A percentile compares a stretch with the other conserved stretches of the same genome.
Conservation (phyloP, 92 coral and sea anemone genomes). For the Paramuricea clavata region DNA sequence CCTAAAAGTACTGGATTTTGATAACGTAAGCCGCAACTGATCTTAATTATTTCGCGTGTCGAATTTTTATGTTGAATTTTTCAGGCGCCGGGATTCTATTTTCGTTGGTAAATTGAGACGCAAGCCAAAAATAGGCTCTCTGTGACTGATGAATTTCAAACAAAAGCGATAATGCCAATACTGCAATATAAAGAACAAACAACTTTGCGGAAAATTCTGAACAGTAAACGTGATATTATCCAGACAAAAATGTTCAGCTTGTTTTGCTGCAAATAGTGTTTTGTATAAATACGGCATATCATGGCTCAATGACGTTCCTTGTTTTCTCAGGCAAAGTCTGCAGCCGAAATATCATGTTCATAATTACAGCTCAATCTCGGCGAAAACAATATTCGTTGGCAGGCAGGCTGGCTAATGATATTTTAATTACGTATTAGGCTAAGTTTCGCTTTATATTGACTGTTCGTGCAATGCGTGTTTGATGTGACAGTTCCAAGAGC, state of each 20-base stretch:
- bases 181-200: not conserved
- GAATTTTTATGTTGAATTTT: not conserved
- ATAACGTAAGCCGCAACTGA: not conserved
- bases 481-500: not conserved
- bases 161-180: no score
- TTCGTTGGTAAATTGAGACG: not conserved
- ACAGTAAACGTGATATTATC: not conserved
- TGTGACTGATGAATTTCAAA: not conserved
- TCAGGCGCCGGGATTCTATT: not conserved
- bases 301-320: not conserved
- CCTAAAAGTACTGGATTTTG: not conserved
- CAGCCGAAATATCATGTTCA: not conserved
- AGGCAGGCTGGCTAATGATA: constrained; percentile 10
- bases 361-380: no score
- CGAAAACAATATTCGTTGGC: not conserved
- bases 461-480: not conserved
- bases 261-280: not conserved
- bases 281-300: not conserved
- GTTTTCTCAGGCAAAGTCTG: not conserved
- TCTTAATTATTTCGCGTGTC: not conserved
- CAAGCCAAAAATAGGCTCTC: not conserved
- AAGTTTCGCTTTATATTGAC: not conserved
- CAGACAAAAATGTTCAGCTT: no score
- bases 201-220: not conserved
- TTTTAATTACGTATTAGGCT: not conserved